Base-by-base conservation (phyloP, 2,888 invertebrate genomes). In the Microctonus aethiopoides region DNA sequence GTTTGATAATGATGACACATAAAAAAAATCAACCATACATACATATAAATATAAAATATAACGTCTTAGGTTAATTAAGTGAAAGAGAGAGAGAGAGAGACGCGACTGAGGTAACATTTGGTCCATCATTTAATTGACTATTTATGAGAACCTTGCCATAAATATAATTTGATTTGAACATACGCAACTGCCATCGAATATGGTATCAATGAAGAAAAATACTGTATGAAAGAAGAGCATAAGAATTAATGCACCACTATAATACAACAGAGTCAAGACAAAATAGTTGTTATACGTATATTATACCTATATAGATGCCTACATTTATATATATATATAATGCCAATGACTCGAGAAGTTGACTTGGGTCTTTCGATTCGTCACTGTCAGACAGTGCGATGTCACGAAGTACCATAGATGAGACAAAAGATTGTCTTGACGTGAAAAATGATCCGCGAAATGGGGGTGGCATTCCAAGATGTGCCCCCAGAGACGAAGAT, bases 401-500 rank as follows among this genome's bases (percentile, higher is more conserved):
- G 85, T 86, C 85, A 85, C 80, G 83, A 82, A 59, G 67, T 65
- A 52, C 56, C 65, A 68, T 67, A 84, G 86, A 86, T 86, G 82
- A 84, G 82, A 83, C 84, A 80, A 79, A 81, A 85, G 86, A 86
- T 86, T 84, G 81, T 77, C 75, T n/a, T 74, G 76, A 78, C 46
- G 83, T 86, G 86, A 86, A 86, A 85, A 86, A 86, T 86, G 86
- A 86, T 84, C 82, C 84, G 86, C 86, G 84, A 86, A 86, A 86
- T 72, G 71, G 72, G 72, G 74, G 72, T 71, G 70, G 70, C 73
- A 74, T 75, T 74, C 69, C 74, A 67, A 46, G 64, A 70, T 70
- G 66, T 59, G 59, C 34, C 34, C 16, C n/a, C 59, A 13, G 22
- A 10, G n/a, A 32, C 29, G 32, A 57, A 16, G 34, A 57, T 57